A percentile compares a stretch with the other conserved stretches of the same genome.
Evolutionary conservation across 2,113 vertebrate genomes (phyloP).

Genomic region (Halcyon senegalensis): DNA sequence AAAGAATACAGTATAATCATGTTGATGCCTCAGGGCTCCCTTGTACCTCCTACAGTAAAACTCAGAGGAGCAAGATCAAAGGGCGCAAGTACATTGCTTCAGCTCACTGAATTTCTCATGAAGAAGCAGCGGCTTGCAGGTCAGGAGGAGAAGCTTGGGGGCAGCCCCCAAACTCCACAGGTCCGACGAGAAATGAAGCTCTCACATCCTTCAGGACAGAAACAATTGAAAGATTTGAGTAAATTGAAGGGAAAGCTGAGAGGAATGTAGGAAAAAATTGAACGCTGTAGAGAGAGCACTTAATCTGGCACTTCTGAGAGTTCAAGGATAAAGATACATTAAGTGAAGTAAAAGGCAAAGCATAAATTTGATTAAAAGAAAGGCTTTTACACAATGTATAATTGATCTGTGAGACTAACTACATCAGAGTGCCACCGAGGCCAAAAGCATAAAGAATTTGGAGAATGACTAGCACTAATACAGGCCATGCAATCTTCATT

Average conservation of each 20-base stretch:
- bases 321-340: not conserved
- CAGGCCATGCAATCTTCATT: not conserved
- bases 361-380: constrained; percentile 9
- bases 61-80: constrained; percentile 27
- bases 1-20: constrained; percentile 11
- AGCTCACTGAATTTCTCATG: not conserved
- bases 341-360: not conserved
- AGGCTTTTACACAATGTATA: not conserved
- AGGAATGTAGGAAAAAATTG: not conserved
- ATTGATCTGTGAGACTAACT: not conserved
- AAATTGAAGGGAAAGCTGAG: not conserved
- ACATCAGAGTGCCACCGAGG: not conserved
- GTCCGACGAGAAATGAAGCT: not conserved
- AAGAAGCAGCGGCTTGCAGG: not conserved
- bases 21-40: constrained; percentile 25
- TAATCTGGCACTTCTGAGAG: not conserved
- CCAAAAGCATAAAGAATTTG: not conserved
- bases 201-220: not conserved
- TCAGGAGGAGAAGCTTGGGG: not conserved
- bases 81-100: not conserved
- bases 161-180: not conserved
- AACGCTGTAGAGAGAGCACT: not conserved
- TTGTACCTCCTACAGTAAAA: not conserved
- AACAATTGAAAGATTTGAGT: not conserved
- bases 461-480: not conserved